phyloP scores from a whole-genome alignment of 2,888 invertebrate species.

The Zelleria hepariella region DNA sequence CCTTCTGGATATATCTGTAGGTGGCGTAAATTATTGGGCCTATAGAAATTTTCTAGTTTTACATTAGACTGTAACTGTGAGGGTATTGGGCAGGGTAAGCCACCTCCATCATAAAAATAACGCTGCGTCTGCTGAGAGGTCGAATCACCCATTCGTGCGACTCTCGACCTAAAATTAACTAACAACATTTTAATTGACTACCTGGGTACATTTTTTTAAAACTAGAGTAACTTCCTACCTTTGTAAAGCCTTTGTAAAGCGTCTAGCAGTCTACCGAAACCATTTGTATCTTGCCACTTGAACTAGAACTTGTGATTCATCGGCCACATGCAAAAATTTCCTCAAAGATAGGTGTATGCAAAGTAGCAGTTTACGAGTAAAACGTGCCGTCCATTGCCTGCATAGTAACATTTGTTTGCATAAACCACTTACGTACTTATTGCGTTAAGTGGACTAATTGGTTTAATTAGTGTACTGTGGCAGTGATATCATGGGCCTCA shows the following conservation, averaged over 20 bases:
- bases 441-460: constrained; percentile 46
- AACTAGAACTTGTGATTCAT: neutral
- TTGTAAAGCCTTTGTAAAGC: neutral
- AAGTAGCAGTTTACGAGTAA: neutral
- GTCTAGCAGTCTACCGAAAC: neutral
- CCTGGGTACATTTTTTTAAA: neutral
- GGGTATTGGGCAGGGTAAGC: no score
- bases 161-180: no score
- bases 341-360: neutral
- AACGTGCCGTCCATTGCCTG: neutral
- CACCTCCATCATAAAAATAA: no score
- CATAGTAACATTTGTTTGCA: neutral
- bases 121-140: no score
- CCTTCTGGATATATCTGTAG: no score
- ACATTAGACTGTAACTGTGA: no score
- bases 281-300: neutral
- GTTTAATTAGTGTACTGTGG: constrained; percentile 35
- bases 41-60: no score
- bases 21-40: no score
- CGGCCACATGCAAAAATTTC: neutral
- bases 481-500: constrained; percentile 54
- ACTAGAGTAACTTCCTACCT: neutral
- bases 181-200: no score
- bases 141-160: no score
- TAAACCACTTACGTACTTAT: constrained; percentile 27